These are phyloP conservation scores for Hiodon tergisus DNA, from an alignment of 2,113 vertebrate genomes.

Conservation along the genomic window DNA sequence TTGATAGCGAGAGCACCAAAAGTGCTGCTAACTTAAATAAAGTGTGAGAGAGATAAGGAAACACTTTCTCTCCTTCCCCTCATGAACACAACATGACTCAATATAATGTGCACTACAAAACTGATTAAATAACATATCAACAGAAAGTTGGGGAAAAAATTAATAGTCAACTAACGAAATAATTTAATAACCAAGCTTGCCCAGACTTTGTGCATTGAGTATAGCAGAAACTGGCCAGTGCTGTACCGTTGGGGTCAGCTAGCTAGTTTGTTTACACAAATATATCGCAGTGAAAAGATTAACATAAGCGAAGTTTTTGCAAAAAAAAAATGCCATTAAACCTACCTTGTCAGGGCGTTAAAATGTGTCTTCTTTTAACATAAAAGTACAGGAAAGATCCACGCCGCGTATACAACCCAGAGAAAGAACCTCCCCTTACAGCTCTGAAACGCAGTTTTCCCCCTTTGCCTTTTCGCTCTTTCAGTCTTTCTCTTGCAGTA, in stretches of 20 bases:
- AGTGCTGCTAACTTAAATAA: not conserved
- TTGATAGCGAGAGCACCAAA: not conserved
- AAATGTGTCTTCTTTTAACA: slow-evolving; percentile 43
- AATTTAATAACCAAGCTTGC: not conserved
- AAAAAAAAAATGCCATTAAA: not conserved
- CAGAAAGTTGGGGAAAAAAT: too few relatives aligned
- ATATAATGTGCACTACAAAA: too few relatives aligned
- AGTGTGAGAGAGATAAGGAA: slow-evolving; percentile 1
- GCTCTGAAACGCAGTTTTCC: slow-evolving; percentile 44
- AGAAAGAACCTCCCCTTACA: slow-evolving; percentile 36
- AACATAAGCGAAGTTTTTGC: not conserved
- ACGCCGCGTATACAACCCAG: slow-evolving; percentile 36
- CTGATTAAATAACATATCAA: too few relatives aligned
- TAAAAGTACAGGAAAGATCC: slow-evolving; percentile 45
- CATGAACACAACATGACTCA: too few relatives aligned
- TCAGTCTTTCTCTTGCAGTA: slow-evolving; percentile 7
- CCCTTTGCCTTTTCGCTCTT: slow-evolving; percentile 34
- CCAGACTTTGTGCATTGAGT: not conserved
- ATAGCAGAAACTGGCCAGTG: not conserved
- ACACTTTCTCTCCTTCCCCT: not conserved
- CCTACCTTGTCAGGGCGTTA: slow-evolving; percentile 50
- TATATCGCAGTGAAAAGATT: not conserved
- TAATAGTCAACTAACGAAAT: not conserved
- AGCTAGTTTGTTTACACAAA: slow-evolving; percentile 7
- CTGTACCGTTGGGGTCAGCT: not conserved